Evolutionary conservation across 2,888 invertebrate genomes (phyloP).

Genomic region (Abrostola tripartita): DNA sequence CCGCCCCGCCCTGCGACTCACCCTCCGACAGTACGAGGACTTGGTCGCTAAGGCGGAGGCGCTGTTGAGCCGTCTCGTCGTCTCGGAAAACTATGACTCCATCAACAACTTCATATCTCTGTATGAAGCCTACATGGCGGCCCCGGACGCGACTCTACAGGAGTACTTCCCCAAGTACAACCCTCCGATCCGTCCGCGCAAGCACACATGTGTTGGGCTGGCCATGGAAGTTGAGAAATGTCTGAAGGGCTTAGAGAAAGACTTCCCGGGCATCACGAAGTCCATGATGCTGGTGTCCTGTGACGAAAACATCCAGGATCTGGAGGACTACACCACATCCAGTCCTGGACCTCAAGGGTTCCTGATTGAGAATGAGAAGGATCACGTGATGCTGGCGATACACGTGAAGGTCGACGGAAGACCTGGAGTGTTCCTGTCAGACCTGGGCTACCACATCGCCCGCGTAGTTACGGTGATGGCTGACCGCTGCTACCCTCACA

Average conservation of each 20-base stretch:
- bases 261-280: slow-evolving; percentile 91
- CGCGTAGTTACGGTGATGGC: slow-evolving; percentile 96
- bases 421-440: slow-evolving; percentile 93
- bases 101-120: slow-evolving; percentile 94
- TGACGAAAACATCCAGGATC: slow-evolving; percentile 93
- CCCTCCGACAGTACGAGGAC: slow-evolving; percentile 93
- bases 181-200: slow-evolving; percentile 94
- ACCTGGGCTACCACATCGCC: slow-evolving; percentile 97
- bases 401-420: slow-evolving; percentile 92
- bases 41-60: slow-evolving; percentile 94
- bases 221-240: slow-evolving; percentile 94
- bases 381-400: slow-evolving; percentile 95
- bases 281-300: slow-evolving; percentile 94
- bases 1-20: slow-evolving; percentile 91
- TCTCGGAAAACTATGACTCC: slow-evolving; percentile 96
- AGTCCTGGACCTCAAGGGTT: slow-evolving; percentile 89
- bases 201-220: slow-evolving; percentile 96
- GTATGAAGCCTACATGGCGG: slow-evolving; percentile 90
- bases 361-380: slow-evolving; percentile 93
- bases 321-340: slow-evolving; percentile 89
- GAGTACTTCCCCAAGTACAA: slow-evolving; percentile 94
- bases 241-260: slow-evolving; percentile 89
- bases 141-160: slow-evolving; percentile 90
- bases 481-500: slow-evolving; percentile 96
- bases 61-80: slow-evolving; percentile 94